A percentile compares a stretch with the other conserved stretches of the same genome.
Evolutionary conservation across 2,113 vertebrate genomes (phyloP).

Genomic region (Rhinichthys klamathensis): DNA sequence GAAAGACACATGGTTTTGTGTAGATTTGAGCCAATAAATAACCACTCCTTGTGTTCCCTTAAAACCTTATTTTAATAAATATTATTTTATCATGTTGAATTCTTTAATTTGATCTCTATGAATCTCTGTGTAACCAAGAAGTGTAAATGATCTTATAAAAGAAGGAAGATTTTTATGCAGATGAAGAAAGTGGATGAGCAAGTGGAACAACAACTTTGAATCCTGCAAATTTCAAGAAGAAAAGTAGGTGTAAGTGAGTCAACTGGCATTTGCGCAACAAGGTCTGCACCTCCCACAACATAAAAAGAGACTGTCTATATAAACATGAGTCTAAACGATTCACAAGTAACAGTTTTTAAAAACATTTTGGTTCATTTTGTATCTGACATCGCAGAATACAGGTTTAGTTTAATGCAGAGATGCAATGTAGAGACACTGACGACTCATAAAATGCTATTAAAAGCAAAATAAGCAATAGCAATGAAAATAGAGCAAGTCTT

Average conservation of each 20-base stretch:
- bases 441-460: background rate
- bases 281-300: background rate
- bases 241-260: background rate
- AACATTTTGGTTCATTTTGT: background rate
- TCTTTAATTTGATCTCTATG: slow-evolving; percentile 9
- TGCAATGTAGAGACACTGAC: background rate
- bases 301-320: background rate
- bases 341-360: background rate
- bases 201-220: background rate
- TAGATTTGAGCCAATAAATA: slow-evolving; percentile 57
- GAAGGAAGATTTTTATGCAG: background rate
- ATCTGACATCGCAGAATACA: background rate
- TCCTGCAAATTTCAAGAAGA: background rate
- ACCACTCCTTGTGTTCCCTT: slow-evolving; percentile 47
- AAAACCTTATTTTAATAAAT: slow-evolving; percentile 62
- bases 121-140: background rate
- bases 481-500: background rate
- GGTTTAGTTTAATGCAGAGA: background rate
- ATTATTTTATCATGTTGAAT: slow-evolving; percentile 59
- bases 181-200: background rate
- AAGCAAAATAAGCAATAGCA: background rate
- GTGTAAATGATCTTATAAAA: background rate
- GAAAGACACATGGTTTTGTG: slow-evolving; percentile 35
- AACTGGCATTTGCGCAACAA: background rate
- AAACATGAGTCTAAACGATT: background rate